Conservation (phyloP, 2,888 invertebrate genomes). For the Macrostomum cliftonense region DNA sequence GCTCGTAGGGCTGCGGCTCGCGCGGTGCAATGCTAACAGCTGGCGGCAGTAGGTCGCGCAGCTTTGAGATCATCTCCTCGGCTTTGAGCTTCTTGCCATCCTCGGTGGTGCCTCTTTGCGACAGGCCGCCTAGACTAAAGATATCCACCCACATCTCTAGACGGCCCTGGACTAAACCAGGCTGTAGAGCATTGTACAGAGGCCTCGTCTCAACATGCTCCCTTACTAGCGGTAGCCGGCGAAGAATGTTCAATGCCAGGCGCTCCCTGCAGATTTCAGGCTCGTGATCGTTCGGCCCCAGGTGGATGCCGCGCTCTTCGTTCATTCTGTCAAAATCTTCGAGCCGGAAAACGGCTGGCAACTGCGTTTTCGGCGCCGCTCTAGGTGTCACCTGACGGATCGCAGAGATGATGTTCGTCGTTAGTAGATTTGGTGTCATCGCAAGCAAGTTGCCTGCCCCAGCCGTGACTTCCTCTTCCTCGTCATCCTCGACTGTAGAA, state of each 20-base stretch:
- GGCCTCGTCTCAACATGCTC: slow-evolving; percentile 23
- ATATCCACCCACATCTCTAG: slow-evolving; percentile 78
- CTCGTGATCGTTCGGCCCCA: slow-evolving; percentile 7
- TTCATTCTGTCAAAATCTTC: too few species aligned
- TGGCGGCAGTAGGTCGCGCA: background rate
- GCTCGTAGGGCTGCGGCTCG: too few species aligned
- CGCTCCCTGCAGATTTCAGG: slow-evolving; percentile 35
- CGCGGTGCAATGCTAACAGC: too few species aligned
- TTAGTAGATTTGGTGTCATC: too few species aligned
- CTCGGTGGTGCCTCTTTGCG: slow-evolving; percentile 55
- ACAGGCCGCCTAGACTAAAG: slow-evolving; percentile 56
- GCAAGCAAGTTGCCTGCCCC: too few species aligned
- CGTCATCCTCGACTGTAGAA: too few species aligned
- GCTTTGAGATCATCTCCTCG: slow-evolving; percentile 23
- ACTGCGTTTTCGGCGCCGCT: too few species aligned
- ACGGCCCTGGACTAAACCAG: slow-evolving; percentile 45
- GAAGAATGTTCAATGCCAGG: slow-evolving; percentile 21
- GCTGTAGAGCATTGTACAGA: slow-evolving; percentile 17
- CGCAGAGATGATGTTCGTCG: too few species aligned
- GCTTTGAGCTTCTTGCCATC: slow-evolving; percentile 64
- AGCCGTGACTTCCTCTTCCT: too few species aligned
- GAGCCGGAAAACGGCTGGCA: too few species aligned
- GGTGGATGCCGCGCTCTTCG: too few species aligned
- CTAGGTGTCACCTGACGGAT: too few species aligned
- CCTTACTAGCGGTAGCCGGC: slow-evolving; percentile 46